These are phyloP conservation scores for Nebria brevicollis DNA, from an alignment of 2,888 invertebrate genomes.

Conservation along the genomic window DNA sequence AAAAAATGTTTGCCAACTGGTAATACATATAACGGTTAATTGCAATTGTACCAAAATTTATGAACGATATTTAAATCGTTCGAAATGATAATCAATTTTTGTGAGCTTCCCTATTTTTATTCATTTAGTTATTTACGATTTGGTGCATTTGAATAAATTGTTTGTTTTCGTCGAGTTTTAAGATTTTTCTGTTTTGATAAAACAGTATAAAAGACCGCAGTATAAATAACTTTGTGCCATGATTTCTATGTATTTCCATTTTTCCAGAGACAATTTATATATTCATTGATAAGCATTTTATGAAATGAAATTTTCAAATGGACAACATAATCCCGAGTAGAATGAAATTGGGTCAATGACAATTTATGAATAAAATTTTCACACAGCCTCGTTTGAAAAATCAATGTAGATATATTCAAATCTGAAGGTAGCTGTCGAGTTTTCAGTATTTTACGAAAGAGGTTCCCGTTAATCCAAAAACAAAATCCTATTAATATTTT, in stretches of 20 bases:
- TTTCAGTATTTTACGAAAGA: background rate
- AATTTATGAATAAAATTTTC: background rate
- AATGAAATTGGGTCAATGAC: background rate
- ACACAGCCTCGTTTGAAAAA: background rate
- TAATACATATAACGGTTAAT: too few species aligned
- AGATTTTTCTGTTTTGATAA: background rate
- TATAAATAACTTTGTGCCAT: too few species aligned
- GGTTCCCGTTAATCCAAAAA: background rate
- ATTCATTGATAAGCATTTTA: background rate
- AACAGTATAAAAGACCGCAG: background rate
- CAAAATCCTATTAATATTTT: too few species aligned
- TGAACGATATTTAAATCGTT: too few species aligned
- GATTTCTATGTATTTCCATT: background rate
- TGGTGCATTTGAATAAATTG: too few species aligned
- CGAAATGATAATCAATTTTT: too few species aligned
- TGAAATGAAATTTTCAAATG: background rate
- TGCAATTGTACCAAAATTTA: too few species aligned
- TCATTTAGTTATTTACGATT: too few species aligned
- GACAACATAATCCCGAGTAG: background rate
- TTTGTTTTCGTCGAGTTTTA: too few species aligned
- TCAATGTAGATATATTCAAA: background rate
- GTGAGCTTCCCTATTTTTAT: too few species aligned
- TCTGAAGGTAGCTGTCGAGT: background rate
- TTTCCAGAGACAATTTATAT: background rate
- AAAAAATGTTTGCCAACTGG: too few species aligned